Conservation (phyloP, 1,140 invertebrate genomes). For the Sycophila sp. region DNA sequence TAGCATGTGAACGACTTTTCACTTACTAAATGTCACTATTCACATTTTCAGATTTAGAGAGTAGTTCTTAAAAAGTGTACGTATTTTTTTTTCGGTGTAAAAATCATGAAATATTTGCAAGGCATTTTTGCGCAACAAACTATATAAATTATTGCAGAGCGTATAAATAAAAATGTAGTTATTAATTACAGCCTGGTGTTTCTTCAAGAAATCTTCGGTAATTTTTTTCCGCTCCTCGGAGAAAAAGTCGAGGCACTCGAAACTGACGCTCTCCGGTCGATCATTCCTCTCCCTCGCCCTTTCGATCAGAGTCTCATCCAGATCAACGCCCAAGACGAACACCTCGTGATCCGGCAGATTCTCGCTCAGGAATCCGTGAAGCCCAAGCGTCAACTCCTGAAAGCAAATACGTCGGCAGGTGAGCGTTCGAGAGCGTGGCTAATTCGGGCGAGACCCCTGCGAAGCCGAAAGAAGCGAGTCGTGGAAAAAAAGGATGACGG, state of each 20-base stretch:
- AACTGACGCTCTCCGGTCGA: constrained; percentile 63
- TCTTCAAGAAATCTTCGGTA: constrained; percentile 48
- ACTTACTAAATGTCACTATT: no score
- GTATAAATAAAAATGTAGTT: neutral
- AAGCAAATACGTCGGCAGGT: constrained; percentile 37
- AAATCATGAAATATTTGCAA: no score
- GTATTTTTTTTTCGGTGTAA: no score
- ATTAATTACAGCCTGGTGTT: constrained; percentile 2
- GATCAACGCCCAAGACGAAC: constrained; percentile 76
- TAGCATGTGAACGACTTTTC: no score
- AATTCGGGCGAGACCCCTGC: no score
- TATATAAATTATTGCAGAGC: no score
- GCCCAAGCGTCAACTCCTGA: constrained; percentile 71
- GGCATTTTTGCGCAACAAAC: neutral
- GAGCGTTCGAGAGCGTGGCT: neutral
- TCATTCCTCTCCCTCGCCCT: constrained; percentile 70
- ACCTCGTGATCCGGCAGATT: constrained; percentile 59
- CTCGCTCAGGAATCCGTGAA: constrained; percentile 68
- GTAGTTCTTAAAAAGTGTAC: no score
- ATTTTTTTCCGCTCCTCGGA: constrained; percentile 54
- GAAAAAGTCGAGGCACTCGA: constrained; percentile 73
- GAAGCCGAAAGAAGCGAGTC: neutral
- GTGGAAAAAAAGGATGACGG: no score
- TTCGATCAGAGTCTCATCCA: constrained; percentile 76
- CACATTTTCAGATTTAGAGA: no score